Evolutionary conservation across 2,797 vertebrate species (phyloP).

Genomic region (Falco berigora): DNA sequence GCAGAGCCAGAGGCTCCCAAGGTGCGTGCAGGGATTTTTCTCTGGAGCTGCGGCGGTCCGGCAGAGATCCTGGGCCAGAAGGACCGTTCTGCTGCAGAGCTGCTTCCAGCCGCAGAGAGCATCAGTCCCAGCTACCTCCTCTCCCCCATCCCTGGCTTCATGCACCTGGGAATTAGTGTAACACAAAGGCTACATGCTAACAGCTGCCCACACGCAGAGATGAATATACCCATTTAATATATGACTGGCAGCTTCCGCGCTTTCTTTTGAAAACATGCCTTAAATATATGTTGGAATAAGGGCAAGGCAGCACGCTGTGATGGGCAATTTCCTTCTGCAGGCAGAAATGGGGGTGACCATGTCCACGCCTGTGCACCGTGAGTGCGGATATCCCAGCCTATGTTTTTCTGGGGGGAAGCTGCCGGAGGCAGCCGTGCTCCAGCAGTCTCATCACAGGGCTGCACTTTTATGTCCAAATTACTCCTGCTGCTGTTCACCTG

Average conservation of each 20-base stretch:
- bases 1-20: not conserved
- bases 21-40: fast-evolving
- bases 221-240: not conserved
- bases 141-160: not conserved
- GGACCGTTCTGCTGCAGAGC: not conserved
- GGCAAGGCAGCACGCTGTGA: not conserved
- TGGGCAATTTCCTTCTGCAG: not conserved
- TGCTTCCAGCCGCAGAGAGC: not conserved
- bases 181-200: not conserved
- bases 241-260: not conserved
- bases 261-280: not conserved
- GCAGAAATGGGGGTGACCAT: not conserved
- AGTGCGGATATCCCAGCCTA: not conserved
- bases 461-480: not conserved
- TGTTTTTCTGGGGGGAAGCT: not conserved
- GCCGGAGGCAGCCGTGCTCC: not conserved
- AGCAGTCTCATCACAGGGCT: not conserved
- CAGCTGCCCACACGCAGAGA: not conserved
- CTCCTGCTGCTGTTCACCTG: not conserved
- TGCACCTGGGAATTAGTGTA: not conserved
- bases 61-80: not conserved
- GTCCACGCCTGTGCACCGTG: fast-evolving
- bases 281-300: fast-evolving
- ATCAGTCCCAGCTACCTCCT: not conserved
- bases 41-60: fast-evolving